These are phyloP conservation scores for Caenorhabditis wallacei DNA, from an alignment of 2,888 invertebrate genomes.

Conservation along the genomic window DNA sequence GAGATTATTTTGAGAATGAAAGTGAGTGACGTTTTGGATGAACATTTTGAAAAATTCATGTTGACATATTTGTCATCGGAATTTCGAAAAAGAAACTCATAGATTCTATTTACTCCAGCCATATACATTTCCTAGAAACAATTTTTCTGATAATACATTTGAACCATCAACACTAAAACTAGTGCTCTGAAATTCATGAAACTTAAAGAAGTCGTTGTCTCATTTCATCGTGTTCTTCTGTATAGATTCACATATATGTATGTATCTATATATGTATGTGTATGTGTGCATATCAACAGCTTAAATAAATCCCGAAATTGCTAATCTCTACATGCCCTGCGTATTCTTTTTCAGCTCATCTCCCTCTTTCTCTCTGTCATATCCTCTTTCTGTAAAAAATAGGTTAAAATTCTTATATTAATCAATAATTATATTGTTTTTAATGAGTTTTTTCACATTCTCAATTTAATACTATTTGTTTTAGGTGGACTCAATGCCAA, in stretches of 20 bases:
- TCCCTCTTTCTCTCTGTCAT: slow-evolving; percentile 1
- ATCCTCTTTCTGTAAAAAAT: slow-evolving; percentile 40
- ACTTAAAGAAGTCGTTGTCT: background rate
- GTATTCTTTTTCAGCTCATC: slow-evolving; percentile 48
- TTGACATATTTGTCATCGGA: background rate
- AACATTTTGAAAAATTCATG: background rate
- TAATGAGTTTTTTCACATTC: background rate
- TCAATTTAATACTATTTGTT: background rate
- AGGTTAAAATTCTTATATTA: slow-evolving; percentile 41
- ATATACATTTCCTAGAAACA: background rate
- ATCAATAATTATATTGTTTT: slow-evolving; percentile 16
- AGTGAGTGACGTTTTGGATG: background rate
- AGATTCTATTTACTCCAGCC: background rate
- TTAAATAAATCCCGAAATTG: slow-evolving; percentile 61
- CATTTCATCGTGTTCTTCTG: slow-evolving; percentile 13
- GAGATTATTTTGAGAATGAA: background rate
- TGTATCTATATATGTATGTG: slow-evolving; percentile 28
- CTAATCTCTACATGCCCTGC: slow-evolving; percentile 55
- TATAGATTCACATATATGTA: slow-evolving; percentile 34
- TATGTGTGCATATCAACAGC: slow-evolving; percentile 56
- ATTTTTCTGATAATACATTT: background rate
- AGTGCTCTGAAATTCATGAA: background rate
- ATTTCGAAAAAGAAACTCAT: background rate
- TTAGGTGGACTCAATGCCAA: slow-evolving; percentile 73
- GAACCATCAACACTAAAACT: background rate